Evolutionary conservation across 1,140 invertebrate species (phyloP).

Genomic region (Pseudomyrmex cubaensis): DNA sequence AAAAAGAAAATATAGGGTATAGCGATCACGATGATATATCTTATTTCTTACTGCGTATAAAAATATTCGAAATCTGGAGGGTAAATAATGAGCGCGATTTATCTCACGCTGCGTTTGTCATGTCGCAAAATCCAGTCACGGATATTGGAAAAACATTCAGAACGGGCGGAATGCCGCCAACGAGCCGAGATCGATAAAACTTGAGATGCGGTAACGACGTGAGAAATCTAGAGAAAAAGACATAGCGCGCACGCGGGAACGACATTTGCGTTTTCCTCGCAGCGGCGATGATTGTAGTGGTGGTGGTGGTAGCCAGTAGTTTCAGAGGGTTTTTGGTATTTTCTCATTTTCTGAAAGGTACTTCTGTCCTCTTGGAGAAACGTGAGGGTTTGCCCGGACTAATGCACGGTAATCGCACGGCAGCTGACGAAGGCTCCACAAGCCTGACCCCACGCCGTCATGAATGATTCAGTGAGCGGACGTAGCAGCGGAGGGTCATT

Average conservation of each 20-base stretch:
- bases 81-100: conserved; percentile 57
- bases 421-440: conserved; percentile 69
- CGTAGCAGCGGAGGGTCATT: conserved; percentile 66
- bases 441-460: conserved; percentile 65
- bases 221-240: conserved; percentile 56
- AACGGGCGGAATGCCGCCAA: conserved; percentile 37
- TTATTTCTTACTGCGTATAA: conserved; percentile 42
- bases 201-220: conserved; percentile 59
- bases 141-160: conserved; percentile 62
- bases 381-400: conserved; percentile 62
- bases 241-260: neutral
- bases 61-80: conserved; percentile 32
- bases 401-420: conserved; percentile 71
- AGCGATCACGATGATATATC: conserved; percentile 23
- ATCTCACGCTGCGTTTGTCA: conserved; percentile 55
- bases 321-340: conserved; percentile 41
- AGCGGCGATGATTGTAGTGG: no score
- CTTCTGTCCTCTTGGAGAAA: conserved; percentile 63
- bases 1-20: neutral
- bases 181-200: conserved; percentile 50
- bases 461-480: conserved; percentile 72
- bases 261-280: conserved; percentile 39
- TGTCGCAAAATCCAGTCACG: conserved; percentile 58
- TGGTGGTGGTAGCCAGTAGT: neutral
- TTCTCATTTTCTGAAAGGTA: conserved; percentile 55